These are phyloP conservation scores for Coenobita brevimanus DNA, from an alignment of 1,140 invertebrate species.

Conservation along the genomic window DNA sequence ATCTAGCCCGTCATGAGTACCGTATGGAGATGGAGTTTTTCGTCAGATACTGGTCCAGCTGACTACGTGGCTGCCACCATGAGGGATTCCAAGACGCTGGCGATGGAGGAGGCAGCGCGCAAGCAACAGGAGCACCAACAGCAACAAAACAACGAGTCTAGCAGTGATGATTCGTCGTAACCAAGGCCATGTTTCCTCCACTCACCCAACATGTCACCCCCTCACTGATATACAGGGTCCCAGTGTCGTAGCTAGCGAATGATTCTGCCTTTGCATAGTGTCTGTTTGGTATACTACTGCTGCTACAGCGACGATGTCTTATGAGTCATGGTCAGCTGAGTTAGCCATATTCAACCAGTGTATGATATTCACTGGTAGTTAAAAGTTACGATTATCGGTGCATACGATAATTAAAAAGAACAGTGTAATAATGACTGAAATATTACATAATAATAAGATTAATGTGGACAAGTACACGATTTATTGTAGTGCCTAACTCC, in stretches of 20 bases:
- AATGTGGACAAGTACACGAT: constrained; percentile 23
- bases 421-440: no score
- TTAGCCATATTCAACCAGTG: no score
- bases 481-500: constrained; percentile 59
- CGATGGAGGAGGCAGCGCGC: constrained; percentile 62
- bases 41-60: constrained; percentile 82
- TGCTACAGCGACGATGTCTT: neutral
- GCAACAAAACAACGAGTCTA: constrained; percentile 61
- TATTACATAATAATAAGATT: neutral
- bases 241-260: no score
- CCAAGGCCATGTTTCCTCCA: neutral
- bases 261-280: neutral
- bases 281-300: neutral
- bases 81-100: constrained; percentile 41
- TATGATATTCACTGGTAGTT: no score
- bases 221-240: no score
- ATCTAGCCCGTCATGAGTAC: constrained; percentile 82
- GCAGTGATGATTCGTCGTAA: constrained; percentile 69
- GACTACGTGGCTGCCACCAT: constrained; percentile 84
- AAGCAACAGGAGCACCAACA: constrained; percentile 58
- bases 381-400: no score
- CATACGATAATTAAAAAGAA: no score
- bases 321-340: no score
- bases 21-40: constrained; percentile 91
- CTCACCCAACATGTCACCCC: neutral